Evolutionary conservation across 1,140 invertebrate genomes (phyloP), one percentile per base, ranked within the genome.

Genomic region (Melitaea cinxia): DNA sequence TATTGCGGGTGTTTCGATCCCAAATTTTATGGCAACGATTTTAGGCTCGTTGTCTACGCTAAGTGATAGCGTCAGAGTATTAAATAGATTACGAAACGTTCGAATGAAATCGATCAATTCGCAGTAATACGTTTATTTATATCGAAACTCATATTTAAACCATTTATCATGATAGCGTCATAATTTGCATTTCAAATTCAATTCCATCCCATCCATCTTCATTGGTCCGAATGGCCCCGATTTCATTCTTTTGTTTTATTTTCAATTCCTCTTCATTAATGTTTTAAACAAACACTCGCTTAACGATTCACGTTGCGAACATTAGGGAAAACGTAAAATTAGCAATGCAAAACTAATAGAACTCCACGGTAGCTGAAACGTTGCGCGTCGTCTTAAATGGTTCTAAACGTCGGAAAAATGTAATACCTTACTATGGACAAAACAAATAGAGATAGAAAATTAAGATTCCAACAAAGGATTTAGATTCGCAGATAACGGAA

Each of bases 341-440:
- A 50, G 42, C 42, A 57, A 57, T 57, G 55, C 55, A 57, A 45
- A 57, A 37, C 37, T 57, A 57, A 57, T 57, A 42, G 55, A 57
- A 57, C 55, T 45, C 45, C 55, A 42, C 24, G 52, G 30, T 47
- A 53, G 60, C 59, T 28, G 23, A 55, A 33, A 55, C n/a, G n/a
- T n/a, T n/a, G n/a, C n/a, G n/a, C 21, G 55, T 30, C 55, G 55
- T 57, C 35, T 39, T 42, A 57, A 57, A 57, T 23, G 55, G 15
- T 57, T 39, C 26, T 57, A 15, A 45, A 57, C 37, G 23, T 37
- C 35, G 14, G 37, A 42, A 42, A 42, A 42, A 42, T 42, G 37
- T 15, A 42, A 15, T 19, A 15, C 12, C 15, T 14, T 3, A 42
- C 15, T 17, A 42, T 7, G 37, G 30, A 7, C 35, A 37, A 37